A percentile compares a stretch with the other conserved stretches of the same genome.
phyloP scores from a whole-genome alignment of 1,140 invertebrate genomes.

The Drosophila bipectinata region DNA sequence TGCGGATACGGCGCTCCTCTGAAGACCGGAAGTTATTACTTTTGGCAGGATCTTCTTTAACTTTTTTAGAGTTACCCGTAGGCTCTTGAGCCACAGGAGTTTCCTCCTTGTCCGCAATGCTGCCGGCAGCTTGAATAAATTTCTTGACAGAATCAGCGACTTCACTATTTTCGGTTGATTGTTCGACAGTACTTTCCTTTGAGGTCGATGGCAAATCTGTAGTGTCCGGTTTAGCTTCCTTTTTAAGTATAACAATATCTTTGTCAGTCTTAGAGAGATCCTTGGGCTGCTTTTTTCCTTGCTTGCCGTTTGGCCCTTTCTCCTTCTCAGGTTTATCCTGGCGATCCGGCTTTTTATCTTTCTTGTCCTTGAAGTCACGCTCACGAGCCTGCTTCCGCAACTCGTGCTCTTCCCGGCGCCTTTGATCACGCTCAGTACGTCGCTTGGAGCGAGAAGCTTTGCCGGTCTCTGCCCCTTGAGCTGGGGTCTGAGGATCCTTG shows the following conservation, averaged over 20 bases:
- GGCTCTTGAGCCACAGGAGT: background rate
- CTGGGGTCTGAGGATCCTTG: slow-evolving; percentile 24
- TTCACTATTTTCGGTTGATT: background rate
- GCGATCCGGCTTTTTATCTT: slow-evolving; percentile 57
- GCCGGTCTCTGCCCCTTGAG: slow-evolving; percentile 27
- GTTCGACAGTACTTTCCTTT: background rate
- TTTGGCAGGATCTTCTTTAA: slow-evolving; percentile 21
- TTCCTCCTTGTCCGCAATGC: background rate
- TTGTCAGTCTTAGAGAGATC: slow-evolving; percentile 56
- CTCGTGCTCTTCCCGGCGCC: slow-evolving; percentile 72
- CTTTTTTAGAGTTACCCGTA: background rate
- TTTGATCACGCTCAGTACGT: slow-evolving; percentile 67
- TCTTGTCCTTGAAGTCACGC: slow-evolving; percentile 50
- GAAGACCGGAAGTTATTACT: slow-evolving; percentile 20
- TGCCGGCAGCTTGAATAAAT: slow-evolving; percentile 1
- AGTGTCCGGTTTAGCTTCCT: slow-evolving; percentile 22
- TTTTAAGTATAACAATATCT: slow-evolving; percentile 65
- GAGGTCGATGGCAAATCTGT: slow-evolving; percentile 4
- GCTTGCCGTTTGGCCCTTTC: slow-evolving; percentile 15
- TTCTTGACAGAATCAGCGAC: slow-evolving; percentile 3
- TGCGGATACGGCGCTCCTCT: slow-evolving; percentile 84
- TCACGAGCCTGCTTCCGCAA: slow-evolving; percentile 58
- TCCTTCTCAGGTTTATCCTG: slow-evolving; percentile 44
- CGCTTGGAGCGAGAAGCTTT: slow-evolving; percentile 68
- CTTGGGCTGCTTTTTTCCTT: slow-evolving; percentile 12